These are phyloP conservation scores for Pseudoatta argentina DNA, from an alignment of 1,140 invertebrate species.

Conservation along the genomic window DNA sequence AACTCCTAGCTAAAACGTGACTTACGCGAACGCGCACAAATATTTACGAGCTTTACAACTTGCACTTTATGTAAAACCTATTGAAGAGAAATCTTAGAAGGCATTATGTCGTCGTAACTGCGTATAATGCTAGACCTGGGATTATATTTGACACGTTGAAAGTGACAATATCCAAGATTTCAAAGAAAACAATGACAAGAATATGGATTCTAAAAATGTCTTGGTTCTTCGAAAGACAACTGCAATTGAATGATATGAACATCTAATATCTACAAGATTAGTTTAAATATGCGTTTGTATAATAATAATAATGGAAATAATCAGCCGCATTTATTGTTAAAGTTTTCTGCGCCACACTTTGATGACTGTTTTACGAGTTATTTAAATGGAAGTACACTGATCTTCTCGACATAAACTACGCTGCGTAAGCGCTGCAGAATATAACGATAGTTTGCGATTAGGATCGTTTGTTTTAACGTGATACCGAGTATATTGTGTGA, in stretches of 20 bases:
- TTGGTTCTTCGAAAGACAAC: not conserved
- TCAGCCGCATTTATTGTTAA: not conserved
- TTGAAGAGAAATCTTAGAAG: conserved; percentile 39
- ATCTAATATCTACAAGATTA: not conserved
- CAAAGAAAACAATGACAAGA: not conserved
- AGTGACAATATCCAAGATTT: conserved; percentile 7
- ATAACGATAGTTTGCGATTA: conserved; percentile 29
- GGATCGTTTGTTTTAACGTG: conserved; percentile 31
- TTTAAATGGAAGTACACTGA: conserved; percentile 22
- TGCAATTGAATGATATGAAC: not conserved
- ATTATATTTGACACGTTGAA: not conserved
- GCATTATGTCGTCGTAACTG: conserved; percentile 30
- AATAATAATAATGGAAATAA: conserved; percentile 32
- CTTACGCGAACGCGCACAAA: conserved; percentile 35
- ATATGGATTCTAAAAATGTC: not conserved
- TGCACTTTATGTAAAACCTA: conserved; percentile 35
- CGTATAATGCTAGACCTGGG: conserved; percentile 21
- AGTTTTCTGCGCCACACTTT: conserved; percentile 11
- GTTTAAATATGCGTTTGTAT: conserved; percentile 13
- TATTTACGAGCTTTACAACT: conserved; percentile 57
- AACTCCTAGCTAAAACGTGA: conserved; percentile 39
- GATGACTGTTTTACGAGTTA: conserved; percentile 38
- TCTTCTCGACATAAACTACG: conserved; percentile 40
- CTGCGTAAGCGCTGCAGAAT: conserved; percentile 13
- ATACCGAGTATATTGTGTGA: not conserved